Evolutionary conservation across 2,888 invertebrate genomes (phyloP).

Genomic region (Oligia fasciuncula): DNA sequence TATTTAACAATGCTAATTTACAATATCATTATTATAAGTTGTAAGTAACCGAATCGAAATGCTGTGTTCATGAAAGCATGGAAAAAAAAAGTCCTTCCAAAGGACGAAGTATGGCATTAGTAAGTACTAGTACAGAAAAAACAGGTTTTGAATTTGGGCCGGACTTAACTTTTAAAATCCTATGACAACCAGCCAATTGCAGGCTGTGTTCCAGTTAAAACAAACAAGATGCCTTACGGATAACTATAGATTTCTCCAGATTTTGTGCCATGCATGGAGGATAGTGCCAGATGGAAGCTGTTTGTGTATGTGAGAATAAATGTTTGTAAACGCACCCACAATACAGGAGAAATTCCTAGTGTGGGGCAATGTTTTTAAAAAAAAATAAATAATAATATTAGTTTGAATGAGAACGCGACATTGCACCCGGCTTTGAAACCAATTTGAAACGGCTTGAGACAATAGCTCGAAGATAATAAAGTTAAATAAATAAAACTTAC

Average conservation of each 20-base stretch:
- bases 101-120: constrained; percentile 4
- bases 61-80: not conserved
- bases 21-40: not conserved
- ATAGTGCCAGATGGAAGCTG: constrained; percentile 2
- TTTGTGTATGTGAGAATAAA: too few species aligned
- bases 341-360: too few species aligned
- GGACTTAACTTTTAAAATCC: not conserved
- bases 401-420: not conserved
- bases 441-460: constrained; percentile 1
- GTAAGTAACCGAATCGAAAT: not conserved
- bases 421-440: constrained; percentile 3
- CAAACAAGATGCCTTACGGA: not conserved
- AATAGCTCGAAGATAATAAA: not conserved
- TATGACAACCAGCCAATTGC: not conserved
- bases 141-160: not conserved
- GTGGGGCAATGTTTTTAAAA: too few species aligned
- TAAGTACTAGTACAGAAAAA: not conserved
- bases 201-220: not conserved
- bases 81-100: too few species aligned
- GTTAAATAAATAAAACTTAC: not conserved
- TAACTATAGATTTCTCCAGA: not conserved
- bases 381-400: too few species aligned
- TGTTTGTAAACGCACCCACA: too few species aligned
- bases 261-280: not conserved
- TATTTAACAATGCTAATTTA: constrained; percentile 1